Percentiles rank a stretch among this genome's conserved stretches.
Conservation (phyloP, 2,113 vertebrate species). For the Psettodes erumei region DNA sequence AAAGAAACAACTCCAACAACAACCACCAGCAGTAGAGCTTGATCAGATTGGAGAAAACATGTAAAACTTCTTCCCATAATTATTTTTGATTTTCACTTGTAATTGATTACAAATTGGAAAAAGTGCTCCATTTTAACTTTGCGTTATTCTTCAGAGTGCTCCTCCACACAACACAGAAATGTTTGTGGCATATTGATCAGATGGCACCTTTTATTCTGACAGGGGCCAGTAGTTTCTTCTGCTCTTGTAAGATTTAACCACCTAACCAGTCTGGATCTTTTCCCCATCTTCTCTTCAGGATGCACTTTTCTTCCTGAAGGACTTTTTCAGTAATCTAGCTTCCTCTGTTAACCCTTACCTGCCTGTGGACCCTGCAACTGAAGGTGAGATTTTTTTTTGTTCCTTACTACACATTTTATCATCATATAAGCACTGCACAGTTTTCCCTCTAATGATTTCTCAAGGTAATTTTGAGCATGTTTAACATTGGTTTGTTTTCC, state of each 20-base stretch:
- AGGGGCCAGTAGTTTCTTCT: not conserved
- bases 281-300: conserved; percentile 79
- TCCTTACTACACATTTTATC: not conserved
- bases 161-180: not conserved
- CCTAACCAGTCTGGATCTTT: conserved; percentile 12
- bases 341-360: conserved; percentile 87
- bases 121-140: no score
- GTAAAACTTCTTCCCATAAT: not conserved
- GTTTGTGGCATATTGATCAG: not conserved
- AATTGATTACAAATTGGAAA: not conserved
- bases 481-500: not conserved
- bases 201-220: not conserved
- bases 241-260: conserved; percentile 1
- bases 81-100: not conserved
- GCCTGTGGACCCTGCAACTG: conserved; percentile 84
- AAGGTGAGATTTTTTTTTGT: conserved; percentile 78
- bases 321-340: conserved; percentile 90
- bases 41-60: not conserved
- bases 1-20: no score
- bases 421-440: no score
- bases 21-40: not conserved
- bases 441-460: no score
- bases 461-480: not conserved
- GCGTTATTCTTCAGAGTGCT: not conserved
- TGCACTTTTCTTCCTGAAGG: conserved; percentile 93